These are phyloP conservation scores for Rhynchonycteris naso DNA, from an alignment of 2,797 vertebrate species.

Conservation along the genomic window DNA sequence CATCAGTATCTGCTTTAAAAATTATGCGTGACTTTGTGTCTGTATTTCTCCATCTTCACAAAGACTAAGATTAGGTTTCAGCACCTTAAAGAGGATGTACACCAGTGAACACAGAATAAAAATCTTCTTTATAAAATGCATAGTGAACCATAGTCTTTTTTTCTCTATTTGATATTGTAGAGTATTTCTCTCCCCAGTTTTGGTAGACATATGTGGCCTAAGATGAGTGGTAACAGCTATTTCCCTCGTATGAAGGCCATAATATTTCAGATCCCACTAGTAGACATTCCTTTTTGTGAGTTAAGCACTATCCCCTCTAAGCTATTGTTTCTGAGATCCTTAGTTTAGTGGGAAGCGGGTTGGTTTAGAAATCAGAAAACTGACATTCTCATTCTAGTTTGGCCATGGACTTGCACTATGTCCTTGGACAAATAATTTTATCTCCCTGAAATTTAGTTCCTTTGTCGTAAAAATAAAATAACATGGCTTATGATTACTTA, in stretches of 20 bases:
- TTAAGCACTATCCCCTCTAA: not conserved
- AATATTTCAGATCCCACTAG: not conserved
- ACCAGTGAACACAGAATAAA: not conserved
- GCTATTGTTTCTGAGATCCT: not conserved
- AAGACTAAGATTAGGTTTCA: not conserved
- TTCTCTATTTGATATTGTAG: not conserved
- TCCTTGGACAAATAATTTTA: not conserved
- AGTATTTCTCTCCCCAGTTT: not conserved
- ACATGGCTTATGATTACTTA: not conserved
- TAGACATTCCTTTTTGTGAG: not conserved
- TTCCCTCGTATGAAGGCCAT: not conserved
- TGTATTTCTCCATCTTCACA: slow-evolving; percentile 15
- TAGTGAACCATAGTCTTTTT: not conserved
- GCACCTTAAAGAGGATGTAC: not conserved
- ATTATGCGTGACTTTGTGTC: not conserved
- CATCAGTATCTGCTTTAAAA: not conserved
- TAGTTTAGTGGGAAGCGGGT: not conserved
- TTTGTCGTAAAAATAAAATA: not conserved
- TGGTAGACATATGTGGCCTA: not conserved
- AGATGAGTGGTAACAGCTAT: not conserved
- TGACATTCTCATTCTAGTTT: not conserved
- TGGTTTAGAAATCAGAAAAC: not conserved
- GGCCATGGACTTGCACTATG: not conserved
- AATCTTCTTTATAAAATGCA: not conserved
- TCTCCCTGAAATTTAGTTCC: not conserved